Evolutionary conservation across 1,140 invertebrate species (phyloP), one percentile per base, ranked within the genome.

Genomic region (Eurytemora carolleeae): DNA sequence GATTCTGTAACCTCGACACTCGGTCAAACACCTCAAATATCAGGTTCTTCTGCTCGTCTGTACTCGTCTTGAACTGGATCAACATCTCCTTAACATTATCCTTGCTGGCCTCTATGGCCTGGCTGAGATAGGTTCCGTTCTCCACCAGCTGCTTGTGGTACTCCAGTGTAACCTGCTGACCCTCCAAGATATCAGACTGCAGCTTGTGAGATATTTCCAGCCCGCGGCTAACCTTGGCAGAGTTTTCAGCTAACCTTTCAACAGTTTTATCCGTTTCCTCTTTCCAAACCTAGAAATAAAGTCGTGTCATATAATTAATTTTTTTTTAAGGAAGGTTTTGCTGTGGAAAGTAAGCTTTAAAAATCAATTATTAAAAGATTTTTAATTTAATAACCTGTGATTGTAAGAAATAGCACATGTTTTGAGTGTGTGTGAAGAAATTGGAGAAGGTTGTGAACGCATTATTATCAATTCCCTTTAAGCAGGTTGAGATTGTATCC

Each of bases 361-460:
- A n/a, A n/a, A n/a, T n/a, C n/a, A n/a, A n/a, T n/a, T n/a, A n/a
- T n/a, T n/a, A n/a, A n/a, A n/a, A n/a, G n/a, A n/a, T n/a, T n/a
- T n/a, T n/a, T n/a, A n/a, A n/a, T n/a, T n/a, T n/a, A n/a, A n/a
- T n/a, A n/a, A 78, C 67, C 70, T 82, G 60, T 2, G n/a, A 22
- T 68, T 77, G 74, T 26, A 84, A 67, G 69, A 79, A 83, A 67
- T 77, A 82, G 67, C 82, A 84, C 53, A 83, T 81, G 65, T 80
- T 80, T 63, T 79, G 79, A 1, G 80, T 77, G 61, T 83, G 80
- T 16, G 80, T 80, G 67, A 82, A 84, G 67, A 82, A 83, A 66
- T 80, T 76, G 31, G 78, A 77, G 63, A 80, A 81, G 7, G 77
- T 78, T 63, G 72, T 71, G 63, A 81, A 79, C 17, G 78, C 77